Evolutionary conservation across 1,140 invertebrate species (phyloP).

Genomic region (Eriocheir sinensis): DNA sequence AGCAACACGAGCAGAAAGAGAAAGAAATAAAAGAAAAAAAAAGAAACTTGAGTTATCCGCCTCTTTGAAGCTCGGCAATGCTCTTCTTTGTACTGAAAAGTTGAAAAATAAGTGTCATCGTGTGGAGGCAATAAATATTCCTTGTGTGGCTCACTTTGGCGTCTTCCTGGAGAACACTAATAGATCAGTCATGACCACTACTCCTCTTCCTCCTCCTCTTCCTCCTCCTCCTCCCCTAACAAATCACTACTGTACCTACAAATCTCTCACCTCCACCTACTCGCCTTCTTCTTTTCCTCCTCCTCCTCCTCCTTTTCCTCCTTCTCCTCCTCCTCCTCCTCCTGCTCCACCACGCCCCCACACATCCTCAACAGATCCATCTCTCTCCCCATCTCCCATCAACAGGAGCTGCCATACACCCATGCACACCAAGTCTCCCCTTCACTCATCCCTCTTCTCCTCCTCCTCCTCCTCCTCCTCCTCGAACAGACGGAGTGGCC

Average conservation of each 20-base stretch:
- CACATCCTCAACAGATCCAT: conserved; percentile 33
- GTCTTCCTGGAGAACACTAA: background rate
- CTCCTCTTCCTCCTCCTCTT: background rate
- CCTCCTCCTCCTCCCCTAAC: background rate
- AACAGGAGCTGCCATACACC: background rate
- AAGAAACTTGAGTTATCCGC: no score
- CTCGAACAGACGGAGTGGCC: background rate
- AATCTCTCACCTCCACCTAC: no score
- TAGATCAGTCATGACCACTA: conserved; percentile 17
- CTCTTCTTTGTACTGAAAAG: no score
- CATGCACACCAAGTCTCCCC: background rate
- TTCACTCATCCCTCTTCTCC: background rate
- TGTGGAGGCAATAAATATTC: no score
- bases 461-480: no score
- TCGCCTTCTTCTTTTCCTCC: background rate
- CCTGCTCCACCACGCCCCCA: background rate
- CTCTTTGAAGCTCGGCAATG: no score
- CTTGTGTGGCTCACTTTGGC: no score
- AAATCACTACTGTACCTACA: no score
- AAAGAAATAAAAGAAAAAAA: no score
- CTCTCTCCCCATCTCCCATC: conserved; percentile 18
- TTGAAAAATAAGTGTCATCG: no score
- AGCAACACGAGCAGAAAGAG: no score
- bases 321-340: background rate
- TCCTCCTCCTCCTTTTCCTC: conserved; percentile 43